Conservation (phyloP, 37 sponge, comb jelly and placozoan species). For the Tethya wilhelma region DNA sequence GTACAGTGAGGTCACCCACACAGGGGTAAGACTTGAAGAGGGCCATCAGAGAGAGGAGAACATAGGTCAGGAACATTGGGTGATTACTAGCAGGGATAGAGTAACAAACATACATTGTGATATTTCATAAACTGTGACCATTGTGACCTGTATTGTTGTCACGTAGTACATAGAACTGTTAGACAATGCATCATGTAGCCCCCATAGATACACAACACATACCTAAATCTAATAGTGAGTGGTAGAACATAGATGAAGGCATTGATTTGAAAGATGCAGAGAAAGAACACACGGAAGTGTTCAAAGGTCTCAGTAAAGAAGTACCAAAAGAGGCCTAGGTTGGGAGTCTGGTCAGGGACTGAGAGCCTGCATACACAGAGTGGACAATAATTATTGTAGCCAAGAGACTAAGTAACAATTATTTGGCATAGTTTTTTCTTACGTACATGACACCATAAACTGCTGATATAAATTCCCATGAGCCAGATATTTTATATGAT, state of each 20-base stretch:
- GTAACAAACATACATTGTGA: neutral
- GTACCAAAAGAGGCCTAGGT: constrained; percentile 98
- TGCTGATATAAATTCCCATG: constrained; percentile 80
- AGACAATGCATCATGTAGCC: neutral
- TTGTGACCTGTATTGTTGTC: neutral
- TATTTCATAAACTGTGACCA: neutral
- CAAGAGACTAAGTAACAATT: too few species aligned
- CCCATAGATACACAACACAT: neutral
- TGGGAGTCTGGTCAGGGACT: constrained; percentile 92
- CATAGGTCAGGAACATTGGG: constrained; percentile 82
- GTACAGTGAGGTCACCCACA: constrained; percentile 84
- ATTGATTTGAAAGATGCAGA: constrained; percentile 96
- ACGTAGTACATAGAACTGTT: neutral
- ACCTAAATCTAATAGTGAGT: constrained; percentile 81
- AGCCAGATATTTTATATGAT: constrained; percentile 69
- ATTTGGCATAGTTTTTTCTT: neutral
- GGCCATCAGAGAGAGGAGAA: constrained; percentile 71
- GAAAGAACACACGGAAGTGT: constrained; percentile 93
- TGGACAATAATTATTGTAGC: too few species aligned
- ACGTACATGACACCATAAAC: constrained; percentile 84
- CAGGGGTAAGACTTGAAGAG: constrained; percentile 97
- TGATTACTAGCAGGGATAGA: constrained; percentile 55
- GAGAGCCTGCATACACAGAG: constrained; percentile 32
- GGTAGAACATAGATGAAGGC: constrained; percentile 80
- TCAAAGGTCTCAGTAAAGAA: constrained; percentile 97